These are phyloP conservation scores for Oxyteleia sp. DNA, from an alignment of 2,888 invertebrate genomes.

Conservation along the genomic window DNA sequence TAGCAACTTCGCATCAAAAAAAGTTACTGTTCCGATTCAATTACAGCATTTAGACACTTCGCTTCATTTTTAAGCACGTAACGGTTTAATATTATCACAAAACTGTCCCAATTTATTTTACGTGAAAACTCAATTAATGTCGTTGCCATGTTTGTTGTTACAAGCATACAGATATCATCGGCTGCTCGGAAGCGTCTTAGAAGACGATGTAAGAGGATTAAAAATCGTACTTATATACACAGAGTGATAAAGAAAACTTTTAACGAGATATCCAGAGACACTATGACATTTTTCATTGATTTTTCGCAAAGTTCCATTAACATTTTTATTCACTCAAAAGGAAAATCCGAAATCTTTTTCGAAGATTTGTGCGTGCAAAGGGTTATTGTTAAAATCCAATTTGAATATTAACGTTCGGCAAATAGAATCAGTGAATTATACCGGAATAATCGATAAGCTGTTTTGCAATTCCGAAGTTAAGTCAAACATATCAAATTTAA, in stretches of 20 bases:
- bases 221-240: slow-evolving; percentile 9
- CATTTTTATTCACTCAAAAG: too few relatives aligned
- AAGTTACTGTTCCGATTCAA: too few relatives aligned
- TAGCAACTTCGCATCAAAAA: too few relatives aligned
- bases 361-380: neutral
- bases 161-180: slow-evolving; percentile 15
- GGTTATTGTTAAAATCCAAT: slow-evolving; percentile 24
- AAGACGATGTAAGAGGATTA: neutral
- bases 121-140: neutral
- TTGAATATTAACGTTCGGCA: slow-evolving; percentile 9
- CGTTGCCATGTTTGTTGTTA: slow-evolving; percentile 14
- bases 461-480: slow-evolving; percentile 19
- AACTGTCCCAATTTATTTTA: too few relatives aligned
- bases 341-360: too few relatives aligned
- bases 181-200: neutral
- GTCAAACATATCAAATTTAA: slow-evolving; percentile 20
- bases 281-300: slow-evolving; percentile 8
- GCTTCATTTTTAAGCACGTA: too few relatives aligned
- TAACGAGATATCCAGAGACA: slow-evolving; percentile 13
- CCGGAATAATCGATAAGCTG: slow-evolving; percentile 17
- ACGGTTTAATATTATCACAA: too few relatives aligned
- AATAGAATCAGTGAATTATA: slow-evolving; percentile 18
- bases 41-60: too few relatives aligned
- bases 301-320: neutral
- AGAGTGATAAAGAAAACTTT: slow-evolving; percentile 5